Percentiles rank a stretch among this genome's conserved stretches.
Conservation (phyloP, 2,113 vertebrate species). For the Caretta caretta region DNA sequence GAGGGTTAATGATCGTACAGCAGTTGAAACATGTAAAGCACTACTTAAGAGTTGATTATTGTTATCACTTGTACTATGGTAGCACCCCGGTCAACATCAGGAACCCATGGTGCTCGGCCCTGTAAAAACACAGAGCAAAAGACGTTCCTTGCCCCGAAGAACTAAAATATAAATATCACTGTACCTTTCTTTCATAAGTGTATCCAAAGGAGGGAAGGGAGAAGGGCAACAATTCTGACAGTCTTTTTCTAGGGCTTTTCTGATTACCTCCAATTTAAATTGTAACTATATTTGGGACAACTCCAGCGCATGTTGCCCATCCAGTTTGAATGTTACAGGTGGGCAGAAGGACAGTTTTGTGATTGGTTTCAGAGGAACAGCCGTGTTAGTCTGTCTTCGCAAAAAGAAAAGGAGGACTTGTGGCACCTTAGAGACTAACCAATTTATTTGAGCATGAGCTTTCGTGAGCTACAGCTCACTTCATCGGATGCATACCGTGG, state of each 20-base stretch:
- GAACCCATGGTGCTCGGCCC: background rate
- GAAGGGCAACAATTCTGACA: background rate
- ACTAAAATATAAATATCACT: background rate
- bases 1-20: background rate
- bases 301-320: background rate
- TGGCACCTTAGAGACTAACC: too few species aligned
- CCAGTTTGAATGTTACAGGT: background rate
- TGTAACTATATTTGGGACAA: background rate
- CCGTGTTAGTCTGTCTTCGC: too few species aligned
- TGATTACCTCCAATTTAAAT: background rate
- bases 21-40: fast-evolving
- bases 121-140: background rate
- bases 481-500: too few species aligned
- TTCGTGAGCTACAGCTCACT: too few species aligned
- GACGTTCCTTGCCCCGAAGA: background rate
- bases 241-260: background rate
- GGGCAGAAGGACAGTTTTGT: background rate
- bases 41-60: background rate
- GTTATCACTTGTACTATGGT: background rate
- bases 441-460: too few species aligned
- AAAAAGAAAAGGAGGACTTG: too few species aligned
- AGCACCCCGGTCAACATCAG: background rate
- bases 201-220: background rate
- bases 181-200: background rate
- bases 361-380: background rate